Base-by-base conservation (phyloP, 1,140 invertebrate species). In the Rhopalosiphum padi region DNA sequence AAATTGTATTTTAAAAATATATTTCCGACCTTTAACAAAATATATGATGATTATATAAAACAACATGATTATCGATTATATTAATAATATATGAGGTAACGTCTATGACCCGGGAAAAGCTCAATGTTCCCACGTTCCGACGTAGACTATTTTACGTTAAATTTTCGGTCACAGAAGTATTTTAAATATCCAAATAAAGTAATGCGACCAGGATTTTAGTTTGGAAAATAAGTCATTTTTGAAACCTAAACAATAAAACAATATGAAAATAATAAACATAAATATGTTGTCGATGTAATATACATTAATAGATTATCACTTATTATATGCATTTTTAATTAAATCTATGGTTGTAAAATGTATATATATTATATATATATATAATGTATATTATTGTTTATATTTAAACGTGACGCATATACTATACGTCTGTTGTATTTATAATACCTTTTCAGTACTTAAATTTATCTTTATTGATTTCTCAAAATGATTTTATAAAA, bases 101-200 rank as follows among this genome's bases (percentile, higher is more conserved):
- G 30, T 88, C 43, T 88, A 35, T 88, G 86, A 88, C 86, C 30
- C 30, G 18, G 46, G n/a, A 88, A 88, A 88, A 88, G 43, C 21
- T 9, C 30, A 48, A 25, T 30, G 37, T 82, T 82, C 35, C 18
- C 9, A 9, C 15, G 23, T 82, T n/a, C 18, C 9, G 41, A 43
- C 23, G 21, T 85, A 43, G 2, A 2, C 83, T 2, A 85, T 43
- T 43, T 43, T n/a, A 22, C n/a, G n/a, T 35, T 21, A 82, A 5
- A 41, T 85, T 85, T 41, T 85, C 41, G 25, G 41, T 43, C 0
- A 0, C 3, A 9, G 22, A 23, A 41, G 22, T 23, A 35, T 41
- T 83, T 83, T 37, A 83, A 41, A 23, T 23, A 41, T 37, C 7
- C 2, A 37, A 23, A 11, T 41, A 3, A 37, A 83, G 37, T 2